These are phyloP conservation scores for Germaria angustata DNA, from an alignment of 2,888 invertebrate species.

Conservation along the genomic window DNA sequence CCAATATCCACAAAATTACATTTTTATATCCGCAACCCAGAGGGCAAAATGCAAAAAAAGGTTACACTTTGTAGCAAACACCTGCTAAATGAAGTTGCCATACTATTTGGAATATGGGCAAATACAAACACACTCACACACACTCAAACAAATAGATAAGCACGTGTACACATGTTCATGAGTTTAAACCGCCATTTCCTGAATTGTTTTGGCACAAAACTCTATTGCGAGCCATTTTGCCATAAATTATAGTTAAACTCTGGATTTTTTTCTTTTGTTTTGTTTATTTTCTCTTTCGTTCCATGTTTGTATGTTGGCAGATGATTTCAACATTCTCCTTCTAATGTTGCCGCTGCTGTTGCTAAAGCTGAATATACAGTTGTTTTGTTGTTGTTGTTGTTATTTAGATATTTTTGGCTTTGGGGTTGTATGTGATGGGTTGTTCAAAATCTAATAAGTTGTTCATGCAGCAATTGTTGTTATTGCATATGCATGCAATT, in stretches of 20 bases:
- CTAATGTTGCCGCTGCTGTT: not conserved
- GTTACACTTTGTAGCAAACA: slow-evolving; percentile 38
- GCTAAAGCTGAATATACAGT: not conserved
- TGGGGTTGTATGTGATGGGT: slow-evolving; percentile 45
- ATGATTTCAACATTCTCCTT: slow-evolving; percentile 27
- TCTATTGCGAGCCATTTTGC: slow-evolving; percentile 54
- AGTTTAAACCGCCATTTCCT: slow-evolving; percentile 47
- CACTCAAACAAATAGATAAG: not conserved
- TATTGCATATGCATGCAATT: slow-evolving; percentile 34
- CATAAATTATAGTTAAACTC: slow-evolving; percentile 59
- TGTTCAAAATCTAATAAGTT: slow-evolving; percentile 26
- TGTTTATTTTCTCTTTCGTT: not conserved
- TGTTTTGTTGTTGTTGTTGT: not conserved
- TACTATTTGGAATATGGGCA: slow-evolving; percentile 13
- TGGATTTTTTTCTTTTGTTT: not conserved
- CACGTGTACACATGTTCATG: slow-evolving; percentile 9
- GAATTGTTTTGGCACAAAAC: slow-evolving; percentile 35
- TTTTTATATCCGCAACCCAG: slow-evolving; percentile 39
- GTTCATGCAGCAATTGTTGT: slow-evolving; percentile 38
- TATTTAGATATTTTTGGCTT: slow-evolving; percentile 43
- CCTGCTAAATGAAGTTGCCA: slow-evolving; percentile 53
- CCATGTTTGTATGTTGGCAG: slow-evolving; percentile 23
- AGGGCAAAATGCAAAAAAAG: slow-evolving; percentile 35
- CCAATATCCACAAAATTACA: slow-evolving; percentile 51
- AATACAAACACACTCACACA: not conserved